A percentile compares a stretch with the other conserved stretches of the same genome.
Evolutionary conservation across 2,113 vertebrate species (phyloP).

Genomic region (Engystomops pustulosus): DNA sequence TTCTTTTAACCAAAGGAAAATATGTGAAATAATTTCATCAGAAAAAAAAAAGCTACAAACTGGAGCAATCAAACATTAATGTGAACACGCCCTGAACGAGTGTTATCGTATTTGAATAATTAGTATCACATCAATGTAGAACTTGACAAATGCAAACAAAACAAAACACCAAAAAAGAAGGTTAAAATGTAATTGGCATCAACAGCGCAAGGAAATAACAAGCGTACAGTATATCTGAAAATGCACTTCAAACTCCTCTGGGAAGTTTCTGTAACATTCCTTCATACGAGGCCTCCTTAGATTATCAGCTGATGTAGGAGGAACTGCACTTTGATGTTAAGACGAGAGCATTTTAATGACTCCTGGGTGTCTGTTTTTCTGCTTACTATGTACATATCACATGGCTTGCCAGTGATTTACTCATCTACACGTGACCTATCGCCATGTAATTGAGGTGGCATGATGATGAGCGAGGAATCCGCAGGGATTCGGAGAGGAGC

Average conservation of each 20-base stretch:
- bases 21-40: no score
- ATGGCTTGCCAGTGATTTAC: slow-evolving; percentile 16
- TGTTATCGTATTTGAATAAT: background rate
- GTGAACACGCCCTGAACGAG: background rate
- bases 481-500: background rate
- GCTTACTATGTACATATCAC: slow-evolving; percentile 48
- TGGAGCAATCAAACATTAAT: background rate
- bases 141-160: background rate
- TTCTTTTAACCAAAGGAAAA: no score
- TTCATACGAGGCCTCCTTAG: slow-evolving; percentile 1
- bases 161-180: slow-evolving; percentile 5
- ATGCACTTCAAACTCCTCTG: slow-evolving; percentile 15
- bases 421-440: slow-evolving; percentile 22
- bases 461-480: slow-evolving; percentile 8
- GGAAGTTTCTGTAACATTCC: slow-evolving; percentile 31
- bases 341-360: slow-evolving; percentile 42
- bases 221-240: slow-evolving; percentile 38
- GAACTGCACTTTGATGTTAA: slow-evolving; percentile 33
- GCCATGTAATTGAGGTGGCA: slow-evolving; percentile 20
- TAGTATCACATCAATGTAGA: background rate
- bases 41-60: background rate
- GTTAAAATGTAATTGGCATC: slow-evolving; percentile 36
- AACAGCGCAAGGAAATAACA: background rate
- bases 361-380: slow-evolving; percentile 46
- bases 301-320: slow-evolving; percentile 35